Evolutionary conservation across 2,113 vertebrate species (phyloP).

Genomic region (Hucho hucho): DNA sequence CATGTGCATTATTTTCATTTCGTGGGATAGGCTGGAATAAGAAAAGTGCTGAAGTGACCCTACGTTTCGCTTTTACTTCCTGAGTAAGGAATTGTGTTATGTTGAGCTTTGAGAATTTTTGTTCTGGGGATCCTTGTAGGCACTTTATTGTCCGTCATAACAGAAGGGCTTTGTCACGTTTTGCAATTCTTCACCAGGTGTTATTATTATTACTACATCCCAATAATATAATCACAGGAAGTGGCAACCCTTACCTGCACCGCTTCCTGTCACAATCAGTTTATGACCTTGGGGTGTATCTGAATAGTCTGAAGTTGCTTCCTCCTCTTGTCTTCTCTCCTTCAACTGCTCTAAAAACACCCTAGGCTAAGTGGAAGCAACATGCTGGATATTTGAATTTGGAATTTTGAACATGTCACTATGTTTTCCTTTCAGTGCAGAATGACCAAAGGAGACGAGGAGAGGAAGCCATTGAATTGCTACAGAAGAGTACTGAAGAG

Average conservation of each 20-base stretch:
- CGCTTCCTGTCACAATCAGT: neutral
- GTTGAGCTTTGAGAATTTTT: slow-evolving; percentile 13
- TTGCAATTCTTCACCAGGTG: slow-evolving; percentile 48
- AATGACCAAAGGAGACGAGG: slow-evolving; percentile 5
- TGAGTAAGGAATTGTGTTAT: slow-evolving; percentile 25
- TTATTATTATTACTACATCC: slow-evolving; percentile 5
- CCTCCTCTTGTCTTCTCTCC: neutral
- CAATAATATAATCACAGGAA: neutral
- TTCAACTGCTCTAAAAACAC: slow-evolving; percentile 20
- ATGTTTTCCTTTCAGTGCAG: no score
- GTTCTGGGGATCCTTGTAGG: slow-evolving; percentile 9
- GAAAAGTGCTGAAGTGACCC: slow-evolving; percentile 57
- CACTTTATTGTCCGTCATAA: slow-evolving; percentile 50
- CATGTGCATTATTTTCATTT: slow-evolving; percentile 10
- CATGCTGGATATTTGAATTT: neutral
- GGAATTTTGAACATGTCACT: no score
- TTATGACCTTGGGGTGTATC: neutral
- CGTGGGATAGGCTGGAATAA: slow-evolving; percentile 24
- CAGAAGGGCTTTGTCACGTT: slow-evolving; percentile 68
- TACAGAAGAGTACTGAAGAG: neutral
- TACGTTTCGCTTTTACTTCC: slow-evolving; percentile 20
- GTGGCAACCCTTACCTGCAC: neutral
- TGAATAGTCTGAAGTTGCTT: neutral
- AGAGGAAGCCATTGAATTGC: slow-evolving; percentile 14
- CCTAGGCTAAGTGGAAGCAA: slow-evolving; percentile 11